Base-by-base conservation (phyloP, 2,113 vertebrate genomes). In the Pseudopipra pipra region DNA sequence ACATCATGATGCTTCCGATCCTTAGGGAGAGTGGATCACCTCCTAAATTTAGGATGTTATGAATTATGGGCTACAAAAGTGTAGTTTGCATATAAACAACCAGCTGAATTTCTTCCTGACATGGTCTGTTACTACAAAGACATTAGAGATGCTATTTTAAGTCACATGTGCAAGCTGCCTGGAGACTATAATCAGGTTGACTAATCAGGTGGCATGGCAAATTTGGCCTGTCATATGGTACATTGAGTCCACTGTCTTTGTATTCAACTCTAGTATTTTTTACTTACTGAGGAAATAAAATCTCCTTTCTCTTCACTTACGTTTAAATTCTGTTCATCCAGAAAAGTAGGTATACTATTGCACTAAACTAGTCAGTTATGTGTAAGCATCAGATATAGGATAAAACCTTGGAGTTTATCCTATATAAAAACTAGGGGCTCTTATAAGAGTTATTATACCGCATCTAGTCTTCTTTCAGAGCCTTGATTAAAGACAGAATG, bases 81-180 rank as follows among this genome's bases (percentile, higher is more conserved):
- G 27, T 56, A 1, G 0, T 75, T 91, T 95, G 68, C 70, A 46
- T 37, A 72, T 66, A 87, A 87, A 2, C 47, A 92, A 67, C 8
- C 37, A 71, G 82, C 24, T 44, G 78, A 73, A 90, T 94, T 71
- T 96, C 66, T 78, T 95, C 28, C 52, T 75, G 55, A 68, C 19
- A 14, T 74, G 73, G 27, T 96, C 73, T 89, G 79, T 81, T 90
- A 87, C 56, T 78, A 89, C n/a, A 46, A 79, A 85, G 77, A 65
- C 44, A 61, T 85, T 91, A 89, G 58, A 65, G 54, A 85, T 85
- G 70, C 62, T 94, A 61, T 93, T 89, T 92, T 89, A 91, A 85
- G 41, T 92, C 66, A 55, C 49, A 76, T 35, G 23, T 93, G 25
- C 49, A 70, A 83, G 55, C 39, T 82, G 75, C 70, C 54, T 90